phyloP scores from a whole-genome alignment of 1,140 invertebrate genomes.

The Drosophila subpulchrella region DNA sequence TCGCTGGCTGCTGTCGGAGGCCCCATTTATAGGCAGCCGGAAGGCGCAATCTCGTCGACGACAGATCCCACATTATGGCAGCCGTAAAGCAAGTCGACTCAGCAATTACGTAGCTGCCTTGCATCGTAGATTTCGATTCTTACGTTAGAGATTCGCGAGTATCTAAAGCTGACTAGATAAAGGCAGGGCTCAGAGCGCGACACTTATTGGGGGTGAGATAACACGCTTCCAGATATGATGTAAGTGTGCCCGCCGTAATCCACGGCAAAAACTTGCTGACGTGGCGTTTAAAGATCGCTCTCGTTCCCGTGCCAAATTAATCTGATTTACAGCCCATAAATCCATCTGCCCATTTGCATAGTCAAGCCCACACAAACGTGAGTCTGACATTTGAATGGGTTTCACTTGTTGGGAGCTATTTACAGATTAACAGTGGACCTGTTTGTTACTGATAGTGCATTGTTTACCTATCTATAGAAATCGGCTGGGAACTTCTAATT shows the following conservation, averaged over 20 bases:
- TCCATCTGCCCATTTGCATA: slow-evolving; percentile 41
- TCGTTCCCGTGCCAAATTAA: slow-evolving; percentile 12
- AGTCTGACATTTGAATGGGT: slow-evolving; percentile 7
- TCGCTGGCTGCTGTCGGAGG: not conserved
- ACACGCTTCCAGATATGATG: slow-evolving; percentile 17
- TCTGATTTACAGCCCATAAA: slow-evolving; percentile 41
- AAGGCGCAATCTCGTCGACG: slow-evolving; percentile 7
- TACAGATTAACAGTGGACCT: not conserved
- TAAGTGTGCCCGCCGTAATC: slow-evolving; percentile 51
- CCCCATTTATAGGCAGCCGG: slow-evolving; percentile 47
- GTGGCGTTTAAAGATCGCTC: slow-evolving; percentile 14
- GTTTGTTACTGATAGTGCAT: not conserved
- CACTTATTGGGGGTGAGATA: slow-evolving; percentile 11
- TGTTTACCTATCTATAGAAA: not conserved
- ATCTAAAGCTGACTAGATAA: slow-evolving; percentile 35
- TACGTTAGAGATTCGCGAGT: slow-evolving; percentile 4
- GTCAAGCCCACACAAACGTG: slow-evolving; percentile 21
- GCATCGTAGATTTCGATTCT: not conserved
- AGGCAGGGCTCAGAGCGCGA: slow-evolving; percentile 6
- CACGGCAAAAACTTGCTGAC: slow-evolving; percentile 20
- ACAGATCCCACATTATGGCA: slow-evolving; percentile 31
- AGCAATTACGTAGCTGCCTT: slow-evolving; percentile 23
- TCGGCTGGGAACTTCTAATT: not conserved
- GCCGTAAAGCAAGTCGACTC: slow-evolving; percentile 40
- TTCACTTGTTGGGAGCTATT: slow-evolving; percentile 13